Evolutionary conservation across 2,113 vertebrate genomes (phyloP).

Genomic region (Amphiprion percula): DNA sequence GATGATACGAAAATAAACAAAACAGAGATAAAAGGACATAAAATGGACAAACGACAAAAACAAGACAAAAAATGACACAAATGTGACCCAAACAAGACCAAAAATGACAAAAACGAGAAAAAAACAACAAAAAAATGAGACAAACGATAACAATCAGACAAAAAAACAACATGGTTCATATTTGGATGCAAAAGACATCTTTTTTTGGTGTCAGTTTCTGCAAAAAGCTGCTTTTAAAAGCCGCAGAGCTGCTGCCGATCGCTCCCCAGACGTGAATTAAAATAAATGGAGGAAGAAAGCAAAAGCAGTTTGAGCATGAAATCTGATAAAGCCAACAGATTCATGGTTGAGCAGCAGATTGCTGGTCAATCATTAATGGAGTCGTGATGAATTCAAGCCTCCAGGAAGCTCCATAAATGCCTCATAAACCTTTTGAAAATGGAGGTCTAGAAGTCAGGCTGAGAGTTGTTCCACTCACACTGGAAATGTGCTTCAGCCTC

Average conservation of each 20-base stretch:
- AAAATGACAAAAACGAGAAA: too few relatives aligned
- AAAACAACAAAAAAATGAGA: too few relatives aligned
- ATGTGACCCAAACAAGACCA: too few relatives aligned
- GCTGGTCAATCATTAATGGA: slow-evolving; percentile 81
- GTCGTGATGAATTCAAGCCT: slow-evolving; percentile 59
- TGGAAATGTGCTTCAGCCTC: slow-evolving; percentile 10
- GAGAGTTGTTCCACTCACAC: background rate
- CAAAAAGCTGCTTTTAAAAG: background rate
- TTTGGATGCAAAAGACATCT: background rate
- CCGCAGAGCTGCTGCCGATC: background rate
- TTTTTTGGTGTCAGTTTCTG: background rate
- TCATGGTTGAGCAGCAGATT: slow-evolving; percentile 71
- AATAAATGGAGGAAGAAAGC: background rate
- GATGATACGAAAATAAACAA: background rate
- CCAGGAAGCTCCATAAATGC: slow-evolving; percentile 66
- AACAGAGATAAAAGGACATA: too few relatives aligned
- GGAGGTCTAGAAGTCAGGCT: slow-evolving; percentile 32
- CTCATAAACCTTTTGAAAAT: slow-evolving; percentile 63
- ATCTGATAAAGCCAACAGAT: slow-evolving; percentile 17
- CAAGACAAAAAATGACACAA: too few relatives aligned
- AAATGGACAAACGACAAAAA: too few relatives aligned
- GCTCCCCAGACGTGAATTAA: background rate
- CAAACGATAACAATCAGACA: too few relatives aligned
- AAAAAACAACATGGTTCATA: background rate
- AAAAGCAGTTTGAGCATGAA: background rate